Evolutionary conservation across 2,888 invertebrate genomes (phyloP), one percentile per base, ranked within the genome.

Genomic region (Tipula vernalis): DNA sequence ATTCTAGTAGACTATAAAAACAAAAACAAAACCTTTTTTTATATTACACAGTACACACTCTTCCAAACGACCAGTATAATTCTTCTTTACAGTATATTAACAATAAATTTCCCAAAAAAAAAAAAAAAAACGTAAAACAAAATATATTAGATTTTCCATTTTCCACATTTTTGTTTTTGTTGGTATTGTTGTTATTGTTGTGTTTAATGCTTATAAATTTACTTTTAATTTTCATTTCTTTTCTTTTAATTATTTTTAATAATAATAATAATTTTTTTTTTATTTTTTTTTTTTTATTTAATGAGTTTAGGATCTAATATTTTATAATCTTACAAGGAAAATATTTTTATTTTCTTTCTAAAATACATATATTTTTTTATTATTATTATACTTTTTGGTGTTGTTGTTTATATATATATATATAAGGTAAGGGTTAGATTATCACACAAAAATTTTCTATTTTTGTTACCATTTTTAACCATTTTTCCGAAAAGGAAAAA

Each of bases 191-290:
- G 28, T 57, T 57, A 57, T 57, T 71, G 71, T 71, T 71, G 71
- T 71, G 71, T 71, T 71, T 71, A 71, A 71, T 71, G 71, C 71
- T 71, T 71, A 71, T 71, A 71, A 71, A 71, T 71, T 71, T 71
- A 71, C 71, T 71, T 71, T 71, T 71, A 71, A 71, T 71, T 71
- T 71, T 28, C 71, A 71, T 71, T 71, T 71, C 71, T 71, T 71
- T 71, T 71, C 71, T 71, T 71, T 71, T 71, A 71, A 71, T 71
- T 71, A 71, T 71, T 71, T 71, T 71, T 71, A 71, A 71, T 71
- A 71, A 71, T 71, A 71, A 71, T 71, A 71, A 71, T 51, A 51
- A 51, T 51, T 51, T 51, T 51, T 39, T 39, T 39, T 39, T 39
- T 57, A 15, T 57, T 57, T 28, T 71, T 71, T 71, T 71, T 28